Evolutionary conservation across 2,888 invertebrate species (phyloP).

Genomic region (Hydrotaea cyrtoneurina): DNA sequence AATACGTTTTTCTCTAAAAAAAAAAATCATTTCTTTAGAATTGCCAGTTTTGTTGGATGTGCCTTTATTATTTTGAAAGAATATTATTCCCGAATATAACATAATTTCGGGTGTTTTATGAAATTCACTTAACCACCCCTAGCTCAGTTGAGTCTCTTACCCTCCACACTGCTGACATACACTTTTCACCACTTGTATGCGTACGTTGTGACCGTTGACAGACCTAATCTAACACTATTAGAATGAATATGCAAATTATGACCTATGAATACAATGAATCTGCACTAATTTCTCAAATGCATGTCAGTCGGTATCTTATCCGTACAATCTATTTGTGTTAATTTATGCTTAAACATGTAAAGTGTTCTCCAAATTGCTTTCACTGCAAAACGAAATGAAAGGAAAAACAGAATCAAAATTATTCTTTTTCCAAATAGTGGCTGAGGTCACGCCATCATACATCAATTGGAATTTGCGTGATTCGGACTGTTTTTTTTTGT

Average conservation of each 20-base stretch:
- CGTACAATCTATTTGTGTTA: slow-evolving; percentile 58
- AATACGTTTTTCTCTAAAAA: no score
- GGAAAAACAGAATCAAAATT: neutral
- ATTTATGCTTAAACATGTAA: slow-evolving; percentile 61
- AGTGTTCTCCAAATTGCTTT: slow-evolving; percentile 56
- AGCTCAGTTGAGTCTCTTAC: no score
- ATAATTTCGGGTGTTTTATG: no score
- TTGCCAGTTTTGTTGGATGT: no score
- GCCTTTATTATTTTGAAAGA: no score
- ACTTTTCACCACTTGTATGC: no score
- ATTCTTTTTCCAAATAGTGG: slow-evolving; percentile 25
- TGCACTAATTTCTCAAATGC: slow-evolving; percentile 15
- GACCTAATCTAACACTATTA: no score
- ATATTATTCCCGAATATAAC: no score
- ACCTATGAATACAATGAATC: slow-evolving; percentile 23
- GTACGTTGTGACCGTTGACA: no score
- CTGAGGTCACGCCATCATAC: slow-evolving; percentile 58
- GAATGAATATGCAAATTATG: slow-evolving; percentile 13
- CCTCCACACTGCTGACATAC: no score
- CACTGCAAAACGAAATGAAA: slow-evolving; percentile 39
- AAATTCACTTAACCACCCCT: no score
- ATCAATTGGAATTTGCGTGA: slow-evolving; percentile 24
- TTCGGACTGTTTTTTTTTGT: neutral
- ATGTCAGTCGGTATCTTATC: slow-evolving; percentile 38
- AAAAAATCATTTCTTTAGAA: no score